A percentile compares a stretch with the other conserved stretches of the same genome.
These are phyloP conservation scores for Micropoecilia bifurca DNA, from an alignment of 2,797 vertebrate species.

Conservation along the genomic window DNA sequence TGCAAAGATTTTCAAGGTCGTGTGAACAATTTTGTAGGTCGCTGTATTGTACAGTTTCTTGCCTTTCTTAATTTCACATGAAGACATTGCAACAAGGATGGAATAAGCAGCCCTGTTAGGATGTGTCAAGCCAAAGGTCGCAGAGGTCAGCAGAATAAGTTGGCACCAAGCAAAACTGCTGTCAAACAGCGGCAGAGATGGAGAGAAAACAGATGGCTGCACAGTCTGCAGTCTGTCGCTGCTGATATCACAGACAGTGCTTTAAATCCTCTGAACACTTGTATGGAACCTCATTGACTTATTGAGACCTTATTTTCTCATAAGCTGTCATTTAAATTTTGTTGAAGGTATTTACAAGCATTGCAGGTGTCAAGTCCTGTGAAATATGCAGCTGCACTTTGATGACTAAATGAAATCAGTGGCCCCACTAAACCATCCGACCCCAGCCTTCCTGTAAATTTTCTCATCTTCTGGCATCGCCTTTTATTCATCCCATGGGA, in stretches of 20 bases:
- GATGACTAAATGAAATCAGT: background rate
- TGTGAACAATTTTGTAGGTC: background rate
- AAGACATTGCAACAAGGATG: conserved; percentile 10
- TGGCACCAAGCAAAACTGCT: conserved; percentile 31
- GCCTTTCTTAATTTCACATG: background rate
- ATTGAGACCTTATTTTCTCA: conserved; percentile 1
- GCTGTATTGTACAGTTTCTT: background rate
- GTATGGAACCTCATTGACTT: background rate
- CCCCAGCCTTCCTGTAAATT: conserved; percentile 13
- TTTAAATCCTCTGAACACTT: conserved; percentile 27
- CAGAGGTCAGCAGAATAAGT: conserved; percentile 50
- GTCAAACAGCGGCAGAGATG: conserved; percentile 51
- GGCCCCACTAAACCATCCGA: conserved; percentile 4
- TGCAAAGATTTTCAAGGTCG: background rate
- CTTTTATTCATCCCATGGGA: conserved; percentile 24
- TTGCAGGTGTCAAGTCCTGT: background rate
- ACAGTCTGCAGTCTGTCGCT: conserved; percentile 53
- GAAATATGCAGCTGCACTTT: background rate
- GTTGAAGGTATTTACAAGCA: background rate
- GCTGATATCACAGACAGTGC: conserved; percentile 18
- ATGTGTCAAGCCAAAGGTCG: conserved; percentile 30
- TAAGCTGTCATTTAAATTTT: background rate
- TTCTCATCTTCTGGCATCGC: conserved; percentile 7
- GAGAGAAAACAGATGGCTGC: conserved; percentile 64
- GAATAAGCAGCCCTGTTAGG: conserved; percentile 36